Base-by-base conservation (phyloP, 2,888 invertebrate species). In the Heliconius sara region DNA sequence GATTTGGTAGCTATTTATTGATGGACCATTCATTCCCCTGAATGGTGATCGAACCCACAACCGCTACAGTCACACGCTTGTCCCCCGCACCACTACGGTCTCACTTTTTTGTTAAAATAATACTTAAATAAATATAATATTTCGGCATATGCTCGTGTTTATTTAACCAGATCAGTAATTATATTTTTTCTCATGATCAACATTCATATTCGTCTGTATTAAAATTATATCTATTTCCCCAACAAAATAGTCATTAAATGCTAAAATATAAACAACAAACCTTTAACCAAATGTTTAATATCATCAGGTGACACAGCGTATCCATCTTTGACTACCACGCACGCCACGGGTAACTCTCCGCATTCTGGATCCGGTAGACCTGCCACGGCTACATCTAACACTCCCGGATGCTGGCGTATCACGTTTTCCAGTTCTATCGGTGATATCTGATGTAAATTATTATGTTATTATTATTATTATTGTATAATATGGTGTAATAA, bases 341-440 rank as follows among this genome's bases (percentile, higher is more conserved):
- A 91, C 0, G 91, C 91, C 0, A 91, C 90, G 0, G 89, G 87
- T 68, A 91, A 82, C 19, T 91, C 90, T 0, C 90, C 91, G 60
- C 87, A 87, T 39, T 88, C 87, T 0, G 83, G 82, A 71, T 90
- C 90, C 0, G 87, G 85, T 71, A 90, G 82, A 4, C 89, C 87
- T 0, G 87, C 87, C 19, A 91, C 91, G 0, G 87, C 90, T 47
- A 89, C 91, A 47, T 91, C 90, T 25, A 86, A 73, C 0, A 91
- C 88, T 0, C 86, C 87, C 0, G 89, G 89, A 70, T 91, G 90
- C 65, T 85, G 83, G 0, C 88, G 83, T 72, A 91, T 90, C n/a
- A 90, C 87, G 25, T 76, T 84, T 78, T 91, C 91, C 5, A 91
- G 25, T 84, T 91, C 91, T n/a, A 89, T 87, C 43, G 91, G 91